Conservation (phyloP, 1,140 invertebrate genomes). For the Bombus terrestris region DNA sequence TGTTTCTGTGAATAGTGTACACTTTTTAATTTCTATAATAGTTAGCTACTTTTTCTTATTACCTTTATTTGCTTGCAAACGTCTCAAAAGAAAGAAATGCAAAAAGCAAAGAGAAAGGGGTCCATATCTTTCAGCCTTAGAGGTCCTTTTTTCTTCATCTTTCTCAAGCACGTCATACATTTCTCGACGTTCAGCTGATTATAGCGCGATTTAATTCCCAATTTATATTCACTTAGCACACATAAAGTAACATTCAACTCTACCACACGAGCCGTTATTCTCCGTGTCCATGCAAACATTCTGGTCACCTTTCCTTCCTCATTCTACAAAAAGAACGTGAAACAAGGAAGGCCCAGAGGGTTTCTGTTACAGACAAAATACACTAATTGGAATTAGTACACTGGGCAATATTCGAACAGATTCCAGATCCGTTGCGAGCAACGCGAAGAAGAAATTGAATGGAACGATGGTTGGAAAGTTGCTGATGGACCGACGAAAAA, state of each 20-base stretch:
- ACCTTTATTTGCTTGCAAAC: no score
- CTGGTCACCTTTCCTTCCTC: neutral
- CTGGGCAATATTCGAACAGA: slow-evolving; percentile 61
- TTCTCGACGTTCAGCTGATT: slow-evolving; percentile 10
- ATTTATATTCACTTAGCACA: slow-evolving; percentile 42
- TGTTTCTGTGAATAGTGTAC: no score
- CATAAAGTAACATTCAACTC: slow-evolving; percentile 1
- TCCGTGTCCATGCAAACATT: neutral
- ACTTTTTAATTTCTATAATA: no score
- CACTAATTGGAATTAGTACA: slow-evolving; percentile 64
- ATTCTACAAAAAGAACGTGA: neutral
- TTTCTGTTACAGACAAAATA: slow-evolving; percentile 35
- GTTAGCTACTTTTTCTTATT: no score
- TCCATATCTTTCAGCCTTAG: neutral
- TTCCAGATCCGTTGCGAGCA: slow-evolving; percentile 41
- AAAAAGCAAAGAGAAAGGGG: neutral
- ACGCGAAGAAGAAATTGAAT: slow-evolving; percentile 66
- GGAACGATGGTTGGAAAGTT: slow-evolving; percentile 34
- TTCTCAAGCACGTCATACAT: neutral
- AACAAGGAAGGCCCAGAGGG: neutral
- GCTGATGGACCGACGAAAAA: slow-evolving; percentile 62
- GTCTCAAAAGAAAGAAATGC: no score
- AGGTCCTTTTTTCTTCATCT: no score
- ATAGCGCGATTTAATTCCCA: slow-evolving; percentile 36
- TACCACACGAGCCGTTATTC: neutral